phyloP scores from a whole-genome alignment of 2,113 vertebrate genomes.

The Trogon melanurus region DNA sequence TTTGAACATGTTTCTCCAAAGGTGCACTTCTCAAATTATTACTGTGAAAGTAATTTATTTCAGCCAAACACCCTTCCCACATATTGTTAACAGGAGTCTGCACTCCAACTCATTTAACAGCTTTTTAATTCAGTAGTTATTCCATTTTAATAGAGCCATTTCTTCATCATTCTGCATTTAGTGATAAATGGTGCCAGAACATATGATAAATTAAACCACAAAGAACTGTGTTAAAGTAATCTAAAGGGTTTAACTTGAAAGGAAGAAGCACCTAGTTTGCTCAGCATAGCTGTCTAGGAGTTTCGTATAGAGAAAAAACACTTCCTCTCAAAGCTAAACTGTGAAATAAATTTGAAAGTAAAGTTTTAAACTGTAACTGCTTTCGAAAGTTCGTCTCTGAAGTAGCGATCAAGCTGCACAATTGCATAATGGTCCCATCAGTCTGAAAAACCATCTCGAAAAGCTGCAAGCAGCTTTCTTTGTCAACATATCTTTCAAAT shows the following conservation, averaged over 20 bases:
- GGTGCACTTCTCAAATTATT: conserved; percentile 77
- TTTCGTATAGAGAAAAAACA: conserved; percentile 46
- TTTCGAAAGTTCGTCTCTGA: conserved; percentile 37
- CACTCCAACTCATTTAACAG: conserved; percentile 80
- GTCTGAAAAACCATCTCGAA: background rate
- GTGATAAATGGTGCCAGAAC: conserved; percentile 84
- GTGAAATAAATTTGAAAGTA: conserved; percentile 67
- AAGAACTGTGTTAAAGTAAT: conserved; percentile 76
- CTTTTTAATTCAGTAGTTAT: conserved; percentile 84
- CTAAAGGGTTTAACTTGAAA: conserved; percentile 78
- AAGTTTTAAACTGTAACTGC: conserved; percentile 61
- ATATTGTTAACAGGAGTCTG: conserved; percentile 77
- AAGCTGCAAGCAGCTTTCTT: conserved; percentile 47
- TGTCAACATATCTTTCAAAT: conserved; percentile 37
- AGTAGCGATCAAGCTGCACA: conserved; percentile 1
- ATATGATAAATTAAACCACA: conserved; percentile 82
- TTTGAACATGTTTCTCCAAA: conserved; percentile 79
- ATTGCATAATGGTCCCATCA: background rate
- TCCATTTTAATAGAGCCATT: conserved; percentile 83
- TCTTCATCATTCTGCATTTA: conserved; percentile 85
- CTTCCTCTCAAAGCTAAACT: conserved; percentile 62
- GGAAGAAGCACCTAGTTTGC: conserved; percentile 71
- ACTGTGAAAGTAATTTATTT: conserved; percentile 82
- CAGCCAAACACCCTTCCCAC: conserved; percentile 78
- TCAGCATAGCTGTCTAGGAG: conserved; percentile 54